Evolutionary conservation across 2,888 invertebrate species (phyloP).

Genomic region (Diaperis boleti): DNA sequence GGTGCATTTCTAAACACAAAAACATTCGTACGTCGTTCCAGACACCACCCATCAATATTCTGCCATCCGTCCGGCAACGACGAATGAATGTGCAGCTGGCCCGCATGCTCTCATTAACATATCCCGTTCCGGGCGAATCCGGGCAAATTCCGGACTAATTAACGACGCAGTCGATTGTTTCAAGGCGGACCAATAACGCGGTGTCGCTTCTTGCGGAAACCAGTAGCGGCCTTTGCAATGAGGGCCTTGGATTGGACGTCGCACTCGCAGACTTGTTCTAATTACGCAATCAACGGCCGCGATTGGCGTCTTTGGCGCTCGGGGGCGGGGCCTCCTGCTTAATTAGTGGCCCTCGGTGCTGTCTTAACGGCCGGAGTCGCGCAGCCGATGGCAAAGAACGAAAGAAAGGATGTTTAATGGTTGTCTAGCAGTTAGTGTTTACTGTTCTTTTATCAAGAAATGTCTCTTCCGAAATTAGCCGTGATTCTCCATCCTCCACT

Average conservation of each 20-base stretch:
- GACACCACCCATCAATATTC: slow-evolving; percentile 1
- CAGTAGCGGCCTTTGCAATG: slow-evolving; percentile 60
- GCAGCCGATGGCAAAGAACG: background rate
- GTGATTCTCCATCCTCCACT: slow-evolving; percentile 22
- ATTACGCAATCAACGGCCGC: slow-evolving; percentile 65
- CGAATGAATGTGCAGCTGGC: background rate
- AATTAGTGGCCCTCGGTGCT: slow-evolving; percentile 60
- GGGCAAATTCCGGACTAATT: slow-evolving; percentile 39
- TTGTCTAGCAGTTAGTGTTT: too few relatives aligned
- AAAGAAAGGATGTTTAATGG: background rate
- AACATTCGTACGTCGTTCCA: slow-evolving; percentile 3
- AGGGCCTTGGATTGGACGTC: slow-evolving; percentile 59
- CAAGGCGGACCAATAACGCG: slow-evolving; percentile 42
- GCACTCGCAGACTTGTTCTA: slow-evolving; percentile 62
- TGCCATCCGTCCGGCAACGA: background rate
- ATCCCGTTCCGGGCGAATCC: slow-evolving; percentile 18
- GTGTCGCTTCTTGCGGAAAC: slow-evolving; percentile 49
- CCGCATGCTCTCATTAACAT: slow-evolving; percentile 12
- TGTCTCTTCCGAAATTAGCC: slow-evolving; percentile 1
- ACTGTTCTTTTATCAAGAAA: too few relatives aligned
- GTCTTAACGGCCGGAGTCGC: slow-evolving; percentile 4
- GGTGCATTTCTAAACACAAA: background rate
- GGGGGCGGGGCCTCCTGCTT: slow-evolving; percentile 61
- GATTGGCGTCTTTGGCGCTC: slow-evolving; percentile 59
- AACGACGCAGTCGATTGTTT: slow-evolving; percentile 36